phyloP scores from a whole-genome alignment of 2,113 vertebrate genomes.

The Petrocephalus microphthalmus region DNA sequence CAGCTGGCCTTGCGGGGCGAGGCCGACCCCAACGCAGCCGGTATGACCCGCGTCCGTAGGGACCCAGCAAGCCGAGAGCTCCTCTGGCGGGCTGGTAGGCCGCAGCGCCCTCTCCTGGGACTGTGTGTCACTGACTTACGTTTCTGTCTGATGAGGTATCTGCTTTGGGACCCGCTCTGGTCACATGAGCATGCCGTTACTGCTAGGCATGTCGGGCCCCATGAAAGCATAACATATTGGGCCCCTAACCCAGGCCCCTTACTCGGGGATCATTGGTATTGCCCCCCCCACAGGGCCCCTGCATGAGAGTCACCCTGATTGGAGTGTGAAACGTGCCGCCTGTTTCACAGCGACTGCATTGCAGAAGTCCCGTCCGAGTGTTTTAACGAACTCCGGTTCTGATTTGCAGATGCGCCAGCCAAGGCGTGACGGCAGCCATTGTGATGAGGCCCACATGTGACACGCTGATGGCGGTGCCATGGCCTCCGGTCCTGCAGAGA shows the following conservation, averaged over 20 bases:
- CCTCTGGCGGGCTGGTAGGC: not conserved
- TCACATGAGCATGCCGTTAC: not conserved
- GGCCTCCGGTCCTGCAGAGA: not conserved
- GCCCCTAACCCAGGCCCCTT: not conserved
- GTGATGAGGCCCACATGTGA: not conserved
- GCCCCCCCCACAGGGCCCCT: not conserved
- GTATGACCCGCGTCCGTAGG: not conserved
- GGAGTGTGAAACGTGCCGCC: not conserved
- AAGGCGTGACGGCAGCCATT: not conserved
- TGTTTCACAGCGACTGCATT: not conserved
- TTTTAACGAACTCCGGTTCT: not conserved
- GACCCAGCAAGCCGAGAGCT: conserved; percentile 26
- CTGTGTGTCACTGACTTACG: not conserved
- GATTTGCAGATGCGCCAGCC: not conserved
- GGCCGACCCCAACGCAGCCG: not conserved
- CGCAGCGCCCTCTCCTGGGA: not conserved
- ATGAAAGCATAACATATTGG: too few species aligned
- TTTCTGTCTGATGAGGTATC: not conserved
- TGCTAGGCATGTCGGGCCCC: not conserved
- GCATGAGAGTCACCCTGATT: not conserved
- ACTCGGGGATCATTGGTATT: not conserved
- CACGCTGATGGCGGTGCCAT: not conserved
- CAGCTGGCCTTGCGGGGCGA: conserved; percentile 25
- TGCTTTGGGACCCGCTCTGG: not conserved
- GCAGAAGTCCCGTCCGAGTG: not conserved